Evolutionary conservation across 2,888 invertebrate genomes (phyloP).

Genomic region (Polia nebulosa): DNA sequence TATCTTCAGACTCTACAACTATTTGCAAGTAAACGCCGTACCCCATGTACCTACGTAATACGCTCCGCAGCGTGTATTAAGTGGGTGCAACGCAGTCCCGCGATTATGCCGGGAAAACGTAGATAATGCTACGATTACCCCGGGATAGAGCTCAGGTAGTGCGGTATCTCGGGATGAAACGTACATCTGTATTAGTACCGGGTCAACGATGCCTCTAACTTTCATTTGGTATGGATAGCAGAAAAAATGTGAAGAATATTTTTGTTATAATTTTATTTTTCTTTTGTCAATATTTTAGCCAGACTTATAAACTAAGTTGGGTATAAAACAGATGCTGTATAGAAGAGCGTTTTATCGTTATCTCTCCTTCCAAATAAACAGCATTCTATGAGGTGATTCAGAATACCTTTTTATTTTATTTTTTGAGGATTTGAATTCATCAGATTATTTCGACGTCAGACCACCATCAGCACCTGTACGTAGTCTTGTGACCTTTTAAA

Average conservation of each 20-base stretch:
- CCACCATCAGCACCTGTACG: no score
- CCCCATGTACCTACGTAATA: neutral
- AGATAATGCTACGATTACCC: slow-evolving; percentile 14
- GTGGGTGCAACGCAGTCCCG: slow-evolving; percentile 8
- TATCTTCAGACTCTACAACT: neutral
- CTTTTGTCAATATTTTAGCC: no score
- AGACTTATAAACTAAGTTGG: no score
- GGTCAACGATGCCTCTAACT: slow-evolving; percentile 48
- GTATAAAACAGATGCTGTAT: no score
- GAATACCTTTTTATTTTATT: no score
- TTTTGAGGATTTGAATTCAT: no score
- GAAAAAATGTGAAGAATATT: neutral
- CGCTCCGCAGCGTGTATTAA: slow-evolving; percentile 20
- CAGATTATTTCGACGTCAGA: no score
- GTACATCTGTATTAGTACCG: slow-evolving; percentile 55
- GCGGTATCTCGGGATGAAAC: slow-evolving; percentile 29
- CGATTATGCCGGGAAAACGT: slow-evolving; percentile 23
- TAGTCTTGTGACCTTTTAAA: no score
- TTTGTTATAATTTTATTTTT: no score
- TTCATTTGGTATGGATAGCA: slow-evolving; percentile 40
- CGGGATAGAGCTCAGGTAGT: slow-evolving; percentile 9
- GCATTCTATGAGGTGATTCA: no score
- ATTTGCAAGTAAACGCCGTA: slow-evolving; percentile 12
- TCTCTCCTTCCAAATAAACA: no score
- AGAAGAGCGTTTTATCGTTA: no score